A percentile compares a stretch with the other conserved stretches of the same genome.
Evolutionary conservation across 2,113 vertebrate species (phyloP).

Genomic region (Naja naja): DNA sequence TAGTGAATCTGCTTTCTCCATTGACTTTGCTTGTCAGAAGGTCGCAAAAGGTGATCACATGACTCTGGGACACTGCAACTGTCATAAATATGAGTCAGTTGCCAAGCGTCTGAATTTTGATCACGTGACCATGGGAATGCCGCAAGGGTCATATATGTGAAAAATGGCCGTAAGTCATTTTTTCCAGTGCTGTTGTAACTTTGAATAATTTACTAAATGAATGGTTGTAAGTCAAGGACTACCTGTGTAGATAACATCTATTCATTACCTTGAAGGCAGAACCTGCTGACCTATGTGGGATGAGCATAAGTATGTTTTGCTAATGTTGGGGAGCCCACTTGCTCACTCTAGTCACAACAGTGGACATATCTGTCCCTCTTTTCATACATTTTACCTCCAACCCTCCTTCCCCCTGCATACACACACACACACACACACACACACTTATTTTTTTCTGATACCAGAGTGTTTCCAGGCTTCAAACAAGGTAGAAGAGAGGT

Average conservation of each 20-base stretch:
- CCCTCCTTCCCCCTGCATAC: background rate
- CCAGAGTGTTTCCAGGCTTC: background rate
- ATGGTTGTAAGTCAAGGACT: background rate
- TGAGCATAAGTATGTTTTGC: background rate
- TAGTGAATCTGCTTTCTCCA: background rate
- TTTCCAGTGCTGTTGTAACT: background rate
- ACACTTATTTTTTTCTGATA: background rate
- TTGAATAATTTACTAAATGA: background rate
- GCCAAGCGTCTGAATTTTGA: background rate
- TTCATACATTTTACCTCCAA: background rate
- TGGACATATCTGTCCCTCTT: background rate
- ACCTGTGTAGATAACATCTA: background rate
- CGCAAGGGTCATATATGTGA: background rate
- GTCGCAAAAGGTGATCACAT: background rate
- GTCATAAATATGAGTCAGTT: background rate
- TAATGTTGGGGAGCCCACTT: background rate
- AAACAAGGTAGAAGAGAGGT: background rate
- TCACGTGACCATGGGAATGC: background rate
- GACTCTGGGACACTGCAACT: background rate
- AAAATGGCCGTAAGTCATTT: background rate
- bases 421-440: no score
- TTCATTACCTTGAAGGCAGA: background rate
- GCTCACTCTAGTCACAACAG: background rate
- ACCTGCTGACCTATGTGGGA: background rate
- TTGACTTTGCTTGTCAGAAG: background rate